Evolutionary conservation across 2,888 invertebrate species (phyloP).

Genomic region (Eumerus sabulonum): DNA sequence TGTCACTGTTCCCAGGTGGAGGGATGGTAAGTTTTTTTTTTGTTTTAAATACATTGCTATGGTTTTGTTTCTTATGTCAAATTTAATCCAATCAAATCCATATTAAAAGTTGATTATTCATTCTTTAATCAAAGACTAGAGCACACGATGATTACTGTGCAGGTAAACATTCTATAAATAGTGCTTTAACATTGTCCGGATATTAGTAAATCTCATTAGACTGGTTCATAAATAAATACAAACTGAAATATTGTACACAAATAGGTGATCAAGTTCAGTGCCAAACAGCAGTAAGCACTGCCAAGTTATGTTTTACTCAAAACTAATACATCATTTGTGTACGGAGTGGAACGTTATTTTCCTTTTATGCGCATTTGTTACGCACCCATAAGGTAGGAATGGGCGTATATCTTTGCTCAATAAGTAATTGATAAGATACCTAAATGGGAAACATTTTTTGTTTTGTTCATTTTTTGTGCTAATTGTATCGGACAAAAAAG

Average conservation of each 20-base stretch:
- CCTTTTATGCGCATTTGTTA: background rate
- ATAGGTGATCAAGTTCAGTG: constrained; percentile 55
- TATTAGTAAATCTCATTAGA: too few species aligned
- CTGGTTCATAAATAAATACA: too few species aligned
- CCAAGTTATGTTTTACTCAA: background rate
- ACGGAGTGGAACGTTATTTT: background rate
- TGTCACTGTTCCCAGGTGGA: constrained; percentile 90
- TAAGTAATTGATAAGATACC: too few species aligned
- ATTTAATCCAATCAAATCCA: too few species aligned
- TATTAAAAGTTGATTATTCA: too few species aligned
- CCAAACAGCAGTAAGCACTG: constrained; percentile 10
- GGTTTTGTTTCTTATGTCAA: background rate
- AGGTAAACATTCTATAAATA: background rate
- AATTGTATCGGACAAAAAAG: too few species aligned
- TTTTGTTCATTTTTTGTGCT: too few species aligned
- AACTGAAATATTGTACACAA: too few species aligned
- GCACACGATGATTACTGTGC: too few species aligned
- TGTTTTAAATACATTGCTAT: background rate
- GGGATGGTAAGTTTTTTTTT: constrained; percentile 82
- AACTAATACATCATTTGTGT: constrained; percentile 7
- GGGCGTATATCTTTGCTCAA: background rate
- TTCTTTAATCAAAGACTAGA: too few species aligned
- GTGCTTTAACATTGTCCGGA: background rate
- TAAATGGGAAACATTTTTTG: too few species aligned
- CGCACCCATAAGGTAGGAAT: background rate